Base-by-base conservation (phyloP, 1,140 invertebrate species). In the Hyles euphorbiae region DNA sequence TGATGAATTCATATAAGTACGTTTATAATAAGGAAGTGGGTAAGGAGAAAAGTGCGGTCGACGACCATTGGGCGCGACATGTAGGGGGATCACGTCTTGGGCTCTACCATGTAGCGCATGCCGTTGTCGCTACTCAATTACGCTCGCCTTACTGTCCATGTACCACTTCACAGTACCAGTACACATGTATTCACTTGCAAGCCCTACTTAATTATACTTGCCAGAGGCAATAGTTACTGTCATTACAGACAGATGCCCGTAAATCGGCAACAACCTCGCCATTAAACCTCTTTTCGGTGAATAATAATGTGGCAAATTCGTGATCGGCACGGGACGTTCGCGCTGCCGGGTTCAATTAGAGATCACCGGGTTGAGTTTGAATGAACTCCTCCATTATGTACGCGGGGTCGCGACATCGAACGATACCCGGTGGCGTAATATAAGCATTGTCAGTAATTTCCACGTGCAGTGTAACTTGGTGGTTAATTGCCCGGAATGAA, bases 341-440 rank as follows among this genome's bases (percentile, higher is more conserved):
- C 59, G 55, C 63, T 73, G 72, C 70, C 75, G 68, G 69, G 69
- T 78, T 76, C 71, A 74, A 81, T 72, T 74, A 74, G 61, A 65
- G 64, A 76, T 70, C 63, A 73, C 64, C 65, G 65, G 60, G 67
- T 78, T 76, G 68, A 70, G 65, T 72, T 76, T 65, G 66, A 74
- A 68, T 57, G 60, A 65, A 63, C 58, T 63, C 63, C 67, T 51
- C 63, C 50, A 65, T 71, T 66, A 69, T 54, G 54, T 54, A 33
- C 60, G 56, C 52, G 66, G 75, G 78, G 72, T 78, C 78, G 69
- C 68, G 72, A 74, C 78, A 75, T 70, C 70, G 59, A 12, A 45
- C 54, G 45, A 11, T 66, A 69, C 65, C 33, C 53, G 69, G 73
- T 78, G 77, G 73, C 67, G 77, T 78, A 80, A 80, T 74, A 68